Percentiles rank a stretch among this genome's conserved stretches.
These are phyloP conservation scores for Ophion obscuratus DNA, from an alignment of 2,888 invertebrate genomes.

Conservation along the genomic window DNA sequence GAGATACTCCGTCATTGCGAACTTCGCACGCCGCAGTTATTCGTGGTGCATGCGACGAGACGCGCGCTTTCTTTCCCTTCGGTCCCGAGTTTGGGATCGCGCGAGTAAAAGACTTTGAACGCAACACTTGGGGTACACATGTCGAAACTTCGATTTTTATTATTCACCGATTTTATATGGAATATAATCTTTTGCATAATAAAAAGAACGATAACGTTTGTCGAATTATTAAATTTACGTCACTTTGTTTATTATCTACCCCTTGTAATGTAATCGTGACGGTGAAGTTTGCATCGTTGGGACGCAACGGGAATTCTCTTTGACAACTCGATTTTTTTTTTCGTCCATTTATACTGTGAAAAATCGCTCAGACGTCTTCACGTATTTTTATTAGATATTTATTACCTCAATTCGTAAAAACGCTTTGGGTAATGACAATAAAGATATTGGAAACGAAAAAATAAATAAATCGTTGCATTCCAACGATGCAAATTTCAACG, in stretches of 20 bases:
- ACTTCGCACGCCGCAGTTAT: slow-evolving; percentile 43
- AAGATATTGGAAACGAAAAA: too few relatives aligned
- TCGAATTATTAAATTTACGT: not conserved
- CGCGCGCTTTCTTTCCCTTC: slow-evolving; percentile 5
- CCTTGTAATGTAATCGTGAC: not conserved
- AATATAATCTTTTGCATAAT: slow-evolving; percentile 26
- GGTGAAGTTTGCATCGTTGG: too few relatives aligned
- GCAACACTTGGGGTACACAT: slow-evolving; percentile 2
- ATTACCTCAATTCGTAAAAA: too few relatives aligned
- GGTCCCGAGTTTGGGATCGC: not conserved
- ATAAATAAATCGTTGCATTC: too few relatives aligned
- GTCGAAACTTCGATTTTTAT: slow-evolving; percentile 16
- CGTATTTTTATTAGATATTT: not conserved
- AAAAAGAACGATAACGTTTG: slow-evolving; percentile 5
- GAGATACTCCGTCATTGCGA: slow-evolving; percentile 34
- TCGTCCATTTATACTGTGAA: too few relatives aligned
- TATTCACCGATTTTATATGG: slow-evolving; percentile 20
- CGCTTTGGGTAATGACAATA: too few relatives aligned
- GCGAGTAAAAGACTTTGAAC: slow-evolving; percentile 27
- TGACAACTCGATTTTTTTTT: not conserved
- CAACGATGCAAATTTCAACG: too few relatives aligned
- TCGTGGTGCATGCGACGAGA: slow-evolving; percentile 54
- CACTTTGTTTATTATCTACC: not conserved
- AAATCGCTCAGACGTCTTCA: not conserved
- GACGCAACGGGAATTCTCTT: not conserved